Evolutionary conservation across 2,888 invertebrate species (phyloP).

Genomic region (Leptinotarsa peninsularis): DNA sequence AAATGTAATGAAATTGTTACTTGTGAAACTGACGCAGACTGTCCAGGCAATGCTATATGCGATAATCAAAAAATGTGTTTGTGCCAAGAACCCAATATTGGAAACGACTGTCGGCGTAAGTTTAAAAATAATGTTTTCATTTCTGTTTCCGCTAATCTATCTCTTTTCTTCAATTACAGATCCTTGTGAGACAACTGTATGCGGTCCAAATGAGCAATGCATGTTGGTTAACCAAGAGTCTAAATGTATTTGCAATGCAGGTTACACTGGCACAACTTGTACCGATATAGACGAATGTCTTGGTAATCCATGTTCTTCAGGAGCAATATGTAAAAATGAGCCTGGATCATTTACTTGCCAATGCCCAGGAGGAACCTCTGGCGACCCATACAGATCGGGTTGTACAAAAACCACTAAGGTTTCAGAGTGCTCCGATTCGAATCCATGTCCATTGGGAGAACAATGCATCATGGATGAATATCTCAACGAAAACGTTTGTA

Average conservation of each 20-base stretch:
- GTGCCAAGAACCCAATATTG: conserved; percentile 91
- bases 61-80: conserved; percentile 82
- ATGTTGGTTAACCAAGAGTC: conserved; percentile 86
- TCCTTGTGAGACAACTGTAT: conserved; percentile 88
- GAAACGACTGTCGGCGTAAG: conserved; percentile 92
- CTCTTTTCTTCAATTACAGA: conserved; percentile 70
- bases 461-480: conserved; percentile 84
- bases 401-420: conserved; percentile 76
- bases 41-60: conserved; percentile 91
- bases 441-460: conserved; percentile 87
- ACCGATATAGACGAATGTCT: conserved; percentile 91
- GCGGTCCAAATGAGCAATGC: conserved; percentile 90
- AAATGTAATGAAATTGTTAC: conserved; percentile 86
- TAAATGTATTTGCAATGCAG: conserved; percentile 85
- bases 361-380: conserved; percentile 84
- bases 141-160: conserved; percentile 7
- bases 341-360: conserved; percentile 89
- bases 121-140: conserved; percentile 47
- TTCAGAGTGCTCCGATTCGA: conserved; percentile 78
- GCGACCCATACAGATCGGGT: conserved; percentile 84
- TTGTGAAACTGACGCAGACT: conserved; percentile 80
- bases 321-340: conserved; percentile 90
- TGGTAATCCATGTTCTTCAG: conserved; percentile 82
- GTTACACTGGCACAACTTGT: conserved; percentile 80
- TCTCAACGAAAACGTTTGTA: conserved; percentile 83